Conservation (phyloP, 1,140 invertebrate species). For the Meloidogyne hapla region DNA sequence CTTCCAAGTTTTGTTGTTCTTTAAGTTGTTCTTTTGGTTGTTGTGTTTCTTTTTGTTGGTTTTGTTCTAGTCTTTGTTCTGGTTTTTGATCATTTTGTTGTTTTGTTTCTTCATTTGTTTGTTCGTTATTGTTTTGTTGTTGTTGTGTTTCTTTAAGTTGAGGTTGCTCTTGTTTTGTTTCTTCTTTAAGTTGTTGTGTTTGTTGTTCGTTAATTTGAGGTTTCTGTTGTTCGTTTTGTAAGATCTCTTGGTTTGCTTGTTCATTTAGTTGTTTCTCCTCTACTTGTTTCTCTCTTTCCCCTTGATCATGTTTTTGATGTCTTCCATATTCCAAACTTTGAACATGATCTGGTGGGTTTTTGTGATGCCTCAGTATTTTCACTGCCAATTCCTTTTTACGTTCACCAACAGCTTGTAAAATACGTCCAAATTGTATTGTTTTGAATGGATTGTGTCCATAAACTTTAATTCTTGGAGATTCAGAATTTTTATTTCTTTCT, state of each 20-base stretch:
- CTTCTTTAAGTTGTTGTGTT: not conserved
- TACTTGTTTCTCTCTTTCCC: not conserved
- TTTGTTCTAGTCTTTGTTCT: not conserved
- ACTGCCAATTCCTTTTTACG: not conserved
- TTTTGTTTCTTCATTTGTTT: not conserved
- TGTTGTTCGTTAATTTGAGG: not conserved
- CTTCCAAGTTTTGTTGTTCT: not conserved
- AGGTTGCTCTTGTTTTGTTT: not conserved
- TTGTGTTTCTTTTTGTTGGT: not conserved
- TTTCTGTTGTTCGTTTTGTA: not conserved
- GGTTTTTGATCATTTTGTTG: conserved; percentile 5
- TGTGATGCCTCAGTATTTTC: not conserved
- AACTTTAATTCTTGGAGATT: not conserved
- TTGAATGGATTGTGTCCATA: not conserved
- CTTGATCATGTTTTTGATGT: conserved; percentile 2
- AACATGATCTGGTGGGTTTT: not conserved
- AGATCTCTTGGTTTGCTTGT: not conserved
- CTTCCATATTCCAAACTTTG: not conserved
- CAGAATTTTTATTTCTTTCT: not conserved
- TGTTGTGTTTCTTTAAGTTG: not conserved
- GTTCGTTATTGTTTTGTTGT: conserved; percentile 5
- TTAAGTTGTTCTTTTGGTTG: not conserved
- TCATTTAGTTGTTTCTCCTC: not conserved
- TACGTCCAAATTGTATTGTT: not conserved
- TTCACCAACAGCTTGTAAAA: not conserved